Base-by-base conservation (phyloP, 2,888 invertebrate species). In the Leptinotarsa juncta region DNA sequence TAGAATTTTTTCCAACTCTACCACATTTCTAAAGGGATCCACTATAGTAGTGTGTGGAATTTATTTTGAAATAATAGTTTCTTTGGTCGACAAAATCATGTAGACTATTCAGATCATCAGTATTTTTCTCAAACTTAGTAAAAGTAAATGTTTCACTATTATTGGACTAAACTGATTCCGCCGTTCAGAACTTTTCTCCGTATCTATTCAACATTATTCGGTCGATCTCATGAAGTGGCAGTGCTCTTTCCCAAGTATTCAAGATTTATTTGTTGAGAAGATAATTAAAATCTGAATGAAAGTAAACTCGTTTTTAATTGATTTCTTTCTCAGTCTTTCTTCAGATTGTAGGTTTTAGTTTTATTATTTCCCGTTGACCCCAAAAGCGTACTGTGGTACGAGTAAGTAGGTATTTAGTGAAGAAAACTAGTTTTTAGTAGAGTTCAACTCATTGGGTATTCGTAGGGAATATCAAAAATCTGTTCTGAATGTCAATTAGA, bases 361-460 rank as follows among this genome's bases (percentile, higher is more conserved):
- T 26, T 51, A 50, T 67, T 67, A 50, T 51, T n/a, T 53, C 26
- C 51, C 26, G 50, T 26, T 50, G 51, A 67, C 50, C 50, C 26
- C 26, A 51, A 67, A 67, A 67, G 50, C 18, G n/a, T 50, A 53
- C 23, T 26, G 18, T 26, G n/a, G 42, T 50, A n/a, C 50, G 42
- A 55, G 55, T 67, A 74, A 74, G 67, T 74, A 74, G 71, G 74
- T 74, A 74, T 74, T 74, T 55, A 71, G 71, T 74, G 60, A 70
- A 70, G 70, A 67, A 67, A 74, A 71, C 71, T 74, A 73, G 73
- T 57, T 74, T 72, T 70, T 68, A 42, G 16, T n/a, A 62, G 62
- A 67, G 67, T 72, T 65, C 69, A 65, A 16, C 23, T 55, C 23
- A 65, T 73, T 73, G 53, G 23, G 23, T 70, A 73, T 73, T 73